A percentile compares a stretch with the other conserved stretches of the same genome.
Evolutionary conservation across 1,140 invertebrate species (phyloP).

Genomic region (Micrasema longulum): DNA sequence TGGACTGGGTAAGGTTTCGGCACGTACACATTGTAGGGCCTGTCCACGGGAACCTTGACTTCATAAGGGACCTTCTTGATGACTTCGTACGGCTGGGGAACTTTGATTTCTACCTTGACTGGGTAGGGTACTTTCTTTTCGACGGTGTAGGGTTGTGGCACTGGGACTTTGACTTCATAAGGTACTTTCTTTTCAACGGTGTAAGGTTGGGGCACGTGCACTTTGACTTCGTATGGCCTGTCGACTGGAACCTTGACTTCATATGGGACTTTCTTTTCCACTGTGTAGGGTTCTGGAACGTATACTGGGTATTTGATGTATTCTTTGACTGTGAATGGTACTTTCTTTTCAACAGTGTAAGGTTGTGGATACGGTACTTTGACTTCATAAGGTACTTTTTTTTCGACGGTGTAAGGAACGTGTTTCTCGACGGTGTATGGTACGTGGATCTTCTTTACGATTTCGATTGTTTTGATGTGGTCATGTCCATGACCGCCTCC

Average conservation of each 20-base stretch:
- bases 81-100: slow-evolving; percentile 75
- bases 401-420: slow-evolving; percentile 72
- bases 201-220: slow-evolving; percentile 79
- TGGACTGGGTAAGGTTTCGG: slow-evolving; percentile 71
- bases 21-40: slow-evolving; percentile 70
- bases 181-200: slow-evolving; percentile 79
- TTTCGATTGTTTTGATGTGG: slow-evolving; percentile 64
- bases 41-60: slow-evolving; percentile 74
- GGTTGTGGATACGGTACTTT: slow-evolving; percentile 76
- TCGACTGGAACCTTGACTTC: slow-evolving; percentile 74
- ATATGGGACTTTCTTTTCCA: slow-evolving; percentile 75
- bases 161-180: slow-evolving; percentile 70
- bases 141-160: slow-evolving; percentile 72
- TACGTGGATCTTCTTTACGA: slow-evolving; percentile 71
- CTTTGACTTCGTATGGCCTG: slow-evolving; percentile 76
- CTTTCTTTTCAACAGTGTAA: slow-evolving; percentile 71
- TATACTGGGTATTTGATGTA: slow-evolving; percentile 69
- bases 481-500: slow-evolving; percentile 57
- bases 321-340: slow-evolving; percentile 69
- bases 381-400: slow-evolving; percentile 63
- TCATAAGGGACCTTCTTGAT: slow-evolving; percentile 71
- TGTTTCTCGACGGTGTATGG: slow-evolving; percentile 74
- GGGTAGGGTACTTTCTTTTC: slow-evolving; percentile 75
- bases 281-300: slow-evolving; percentile 73
- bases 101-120: slow-evolving; percentile 70